Conservation (phyloP, 2,113 vertebrate species). For the Colistium nudipinnis region DNA sequence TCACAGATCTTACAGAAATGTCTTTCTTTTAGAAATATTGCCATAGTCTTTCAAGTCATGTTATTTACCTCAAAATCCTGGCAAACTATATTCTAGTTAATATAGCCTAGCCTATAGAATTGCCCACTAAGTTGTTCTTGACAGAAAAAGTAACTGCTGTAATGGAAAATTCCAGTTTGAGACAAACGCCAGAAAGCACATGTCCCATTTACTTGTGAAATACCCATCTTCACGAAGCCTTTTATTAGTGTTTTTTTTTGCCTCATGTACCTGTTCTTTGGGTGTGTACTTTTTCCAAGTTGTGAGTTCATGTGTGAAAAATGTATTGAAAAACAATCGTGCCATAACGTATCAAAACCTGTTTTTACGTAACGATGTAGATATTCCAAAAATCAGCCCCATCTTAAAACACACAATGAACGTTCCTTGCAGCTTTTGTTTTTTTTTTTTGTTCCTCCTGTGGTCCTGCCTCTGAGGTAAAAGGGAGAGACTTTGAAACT, state of each 20-base stretch:
- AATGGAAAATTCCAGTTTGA: slow-evolving; percentile 44
- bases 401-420: slow-evolving; percentile 59
- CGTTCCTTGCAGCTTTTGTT: slow-evolving; percentile 54
- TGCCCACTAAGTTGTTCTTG: slow-evolving; percentile 7
- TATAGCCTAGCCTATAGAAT: background rate
- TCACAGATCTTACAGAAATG: background rate
- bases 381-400: slow-evolving; percentile 66
- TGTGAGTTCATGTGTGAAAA: slow-evolving; percentile 94
- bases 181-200: slow-evolving; percentile 23
- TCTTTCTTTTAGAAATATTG: slow-evolving; percentile 4
- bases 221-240: slow-evolving; percentile 32
- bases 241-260: slow-evolving; percentile 60
- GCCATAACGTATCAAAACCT: slow-evolving; percentile 92
- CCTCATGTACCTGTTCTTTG: slow-evolving; percentile 85
- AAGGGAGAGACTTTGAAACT: slow-evolving; percentile 59
- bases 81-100: background rate
- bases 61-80: background rate
- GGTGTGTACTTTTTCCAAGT: slow-evolving; percentile 87
- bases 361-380: slow-evolving; percentile 85
- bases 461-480: slow-evolving; percentile 53
- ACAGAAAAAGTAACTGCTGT: background rate
- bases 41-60: background rate
- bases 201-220: slow-evolving; percentile 53
- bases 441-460: slow-evolving; percentile 50
- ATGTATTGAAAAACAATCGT: slow-evolving; percentile 96